Conservation (phyloP, 2,888 invertebrate species). For the Drosophila paracracens region DNA sequence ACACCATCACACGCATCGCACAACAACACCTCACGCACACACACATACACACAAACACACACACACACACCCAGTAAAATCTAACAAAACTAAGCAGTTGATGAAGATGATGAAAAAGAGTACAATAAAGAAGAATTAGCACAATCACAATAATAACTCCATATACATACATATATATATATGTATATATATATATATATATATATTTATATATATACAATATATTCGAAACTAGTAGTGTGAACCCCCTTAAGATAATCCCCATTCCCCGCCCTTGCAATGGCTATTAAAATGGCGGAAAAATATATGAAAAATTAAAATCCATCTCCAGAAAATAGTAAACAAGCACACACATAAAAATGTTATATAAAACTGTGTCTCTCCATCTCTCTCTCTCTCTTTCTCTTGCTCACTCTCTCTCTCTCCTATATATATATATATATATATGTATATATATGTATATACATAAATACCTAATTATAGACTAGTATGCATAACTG, state of each 20-base stretch:
- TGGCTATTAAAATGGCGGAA: constrained; percentile 32
- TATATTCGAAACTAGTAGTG: constrained; percentile 10
- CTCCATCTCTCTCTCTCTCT: constrained; percentile 13
- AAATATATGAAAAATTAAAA: constrained; percentile 5
- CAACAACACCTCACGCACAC: constrained; percentile 11
- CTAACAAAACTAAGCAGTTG: constrained; percentile 5
- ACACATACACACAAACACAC: constrained; percentile 13
- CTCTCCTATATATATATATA: constrained; percentile 22
- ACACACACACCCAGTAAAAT: constrained; percentile 22
- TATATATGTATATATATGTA: constrained; percentile 17
- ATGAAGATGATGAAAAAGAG: constrained; percentile 7
- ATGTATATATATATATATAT: not conserved
- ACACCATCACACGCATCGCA: constrained; percentile 13
- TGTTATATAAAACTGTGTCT: constrained; percentile 16
- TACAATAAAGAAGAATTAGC: constrained; percentile 28
- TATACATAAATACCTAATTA: constrained; percentile 22
- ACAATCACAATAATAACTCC: constrained; percentile 21
- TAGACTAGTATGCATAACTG: constrained; percentile 58
- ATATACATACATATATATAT: constrained; percentile 11
- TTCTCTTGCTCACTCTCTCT: constrained; percentile 6
- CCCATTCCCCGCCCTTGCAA: constrained; percentile 4
- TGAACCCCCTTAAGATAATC: constrained; percentile 7
- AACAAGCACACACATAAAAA: constrained; percentile 4
- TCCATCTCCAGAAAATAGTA: not conserved
- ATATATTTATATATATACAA: not conserved